These are phyloP conservation scores for Atrina japonica DNA, from an alignment of 2,888 invertebrate genomes.

Conservation along the genomic window DNA sequence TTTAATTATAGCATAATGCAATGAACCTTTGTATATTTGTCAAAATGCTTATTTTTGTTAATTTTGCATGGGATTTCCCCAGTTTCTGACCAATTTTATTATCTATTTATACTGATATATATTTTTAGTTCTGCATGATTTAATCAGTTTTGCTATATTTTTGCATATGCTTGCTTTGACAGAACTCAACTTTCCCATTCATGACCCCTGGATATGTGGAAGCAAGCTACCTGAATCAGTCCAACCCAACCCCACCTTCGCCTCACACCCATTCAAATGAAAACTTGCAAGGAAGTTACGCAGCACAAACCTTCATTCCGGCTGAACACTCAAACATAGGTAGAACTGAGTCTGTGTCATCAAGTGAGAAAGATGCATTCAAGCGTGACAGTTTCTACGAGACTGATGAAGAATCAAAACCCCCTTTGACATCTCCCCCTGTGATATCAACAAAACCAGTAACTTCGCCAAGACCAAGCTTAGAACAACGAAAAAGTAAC, in stretches of 20 bases:
- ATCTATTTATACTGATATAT: too few species aligned
- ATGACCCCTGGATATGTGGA: conserved; percentile 31
- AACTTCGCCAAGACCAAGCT: conserved; percentile 52
- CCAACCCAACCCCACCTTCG: conserved; percentile 20
- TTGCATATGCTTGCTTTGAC: conserved; percentile 21
- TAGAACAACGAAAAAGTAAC: conserved; percentile 19
- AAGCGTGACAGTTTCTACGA: conserved; percentile 73
- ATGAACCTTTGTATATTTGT: too few species aligned
- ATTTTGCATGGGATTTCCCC: too few species aligned
- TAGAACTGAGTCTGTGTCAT: conserved; percentile 43
- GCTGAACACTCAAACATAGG: conserved; percentile 2
- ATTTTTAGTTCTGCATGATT: too few species aligned
- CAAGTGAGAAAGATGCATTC: conserved; percentile 27
- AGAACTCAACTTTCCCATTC: conserved; percentile 46
- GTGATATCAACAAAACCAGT: conserved; percentile 55
- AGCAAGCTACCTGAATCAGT: conserved; percentile 28
- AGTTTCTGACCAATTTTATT: too few species aligned
- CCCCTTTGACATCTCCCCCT: conserved; percentile 13
- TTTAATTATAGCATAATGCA: too few species aligned
- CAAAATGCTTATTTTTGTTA: too few species aligned
- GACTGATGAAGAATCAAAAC: conserved; percentile 63
- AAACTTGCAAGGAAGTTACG: conserved; percentile 39
- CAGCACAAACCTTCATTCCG: conserved; percentile 3
- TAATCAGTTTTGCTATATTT: too few species aligned
- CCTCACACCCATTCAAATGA: conserved; percentile 35